These are phyloP conservation scores for Strongylocentrotus purpuratus DNA, from an alignment of 35 echinoderm and acorn worm genomes.

Conservation along the genomic window DNA sequence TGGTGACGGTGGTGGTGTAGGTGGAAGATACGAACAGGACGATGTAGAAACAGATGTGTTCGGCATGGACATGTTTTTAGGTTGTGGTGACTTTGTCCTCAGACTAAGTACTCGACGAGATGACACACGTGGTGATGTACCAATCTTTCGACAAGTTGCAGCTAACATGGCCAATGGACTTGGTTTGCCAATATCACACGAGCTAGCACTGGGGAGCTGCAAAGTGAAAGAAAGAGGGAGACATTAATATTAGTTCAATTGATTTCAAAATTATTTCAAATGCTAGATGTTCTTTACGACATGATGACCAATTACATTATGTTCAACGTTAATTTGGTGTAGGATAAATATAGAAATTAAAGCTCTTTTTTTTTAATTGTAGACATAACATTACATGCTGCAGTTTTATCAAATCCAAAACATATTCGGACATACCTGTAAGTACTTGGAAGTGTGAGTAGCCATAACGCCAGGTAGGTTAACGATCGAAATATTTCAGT, in stretches of 20 bases:
- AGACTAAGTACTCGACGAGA: background rate
- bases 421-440: background rate
- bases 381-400: too few relatives aligned
- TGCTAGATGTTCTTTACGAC: too few relatives aligned
- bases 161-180: constrained; percentile 2
- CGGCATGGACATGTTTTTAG: background rate
- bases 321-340: too few relatives aligned
- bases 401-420: too few relatives aligned
- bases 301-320: too few relatives aligned
- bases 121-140: background rate
- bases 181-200: constrained; percentile 2
- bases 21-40: constrained; percentile 6
- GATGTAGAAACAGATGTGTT: background rate
- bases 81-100: background rate
- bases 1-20: background rate
- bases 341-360: too few relatives aligned
- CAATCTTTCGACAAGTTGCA: background rate
- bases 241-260: background rate
- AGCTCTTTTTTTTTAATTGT: too few relatives aligned
- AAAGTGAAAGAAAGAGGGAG: background rate
- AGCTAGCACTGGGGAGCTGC: background rate
- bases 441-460: background rate
- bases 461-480: background rate
- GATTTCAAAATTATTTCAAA: background rate
- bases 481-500: background rate